Percentiles rank a stretch among this genome's conserved stretches.
phyloP scores from a whole-genome alignment of 1,140 invertebrate species.

The Drosophila funebris region DNA sequence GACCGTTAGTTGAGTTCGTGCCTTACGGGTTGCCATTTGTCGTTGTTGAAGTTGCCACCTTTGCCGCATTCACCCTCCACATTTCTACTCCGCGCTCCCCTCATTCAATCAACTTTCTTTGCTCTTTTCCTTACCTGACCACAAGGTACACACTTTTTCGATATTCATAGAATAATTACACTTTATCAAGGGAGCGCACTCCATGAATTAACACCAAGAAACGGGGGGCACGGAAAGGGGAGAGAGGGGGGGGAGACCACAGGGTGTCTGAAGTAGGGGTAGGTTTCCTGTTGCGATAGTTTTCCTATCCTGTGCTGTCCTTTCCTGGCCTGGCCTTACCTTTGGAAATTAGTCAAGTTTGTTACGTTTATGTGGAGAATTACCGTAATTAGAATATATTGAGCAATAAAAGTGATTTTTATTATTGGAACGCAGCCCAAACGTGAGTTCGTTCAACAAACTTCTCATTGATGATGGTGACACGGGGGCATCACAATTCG shows the following conservation, averaged over 20 bases:
- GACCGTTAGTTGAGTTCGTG: constrained; percentile 45
- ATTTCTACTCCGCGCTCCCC: background rate
- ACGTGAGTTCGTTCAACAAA: background rate
- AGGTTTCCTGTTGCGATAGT: constrained; percentile 29
- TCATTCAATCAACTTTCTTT: constrained; percentile 4
- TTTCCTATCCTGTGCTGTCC: background rate
- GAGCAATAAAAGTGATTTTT: constrained; percentile 82
- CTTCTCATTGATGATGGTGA: background rate
- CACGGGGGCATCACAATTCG: constrained; percentile 7
- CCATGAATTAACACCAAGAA: constrained; percentile 67
- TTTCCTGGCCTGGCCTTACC: background rate
- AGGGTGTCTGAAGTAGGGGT: background rate
- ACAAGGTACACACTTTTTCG: constrained; percentile 66
- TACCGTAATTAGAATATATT: constrained; percentile 81
- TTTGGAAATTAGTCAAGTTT: constrained; percentile 75
- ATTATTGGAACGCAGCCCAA: constrained; percentile 29
- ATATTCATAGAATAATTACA: constrained; percentile 82
- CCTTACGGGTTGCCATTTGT: constrained; percentile 40
- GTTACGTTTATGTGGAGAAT: constrained; percentile 73
- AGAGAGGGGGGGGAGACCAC: background rate
- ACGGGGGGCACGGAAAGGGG: background rate
- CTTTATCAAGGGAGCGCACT: constrained; percentile 68
- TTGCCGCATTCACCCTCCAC: background rate
- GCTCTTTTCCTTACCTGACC: constrained; percentile 20
- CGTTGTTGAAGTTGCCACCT: constrained; percentile 11